phyloP scores from a whole-genome alignment of 1,140 invertebrate species.

The Atta texana region DNA sequence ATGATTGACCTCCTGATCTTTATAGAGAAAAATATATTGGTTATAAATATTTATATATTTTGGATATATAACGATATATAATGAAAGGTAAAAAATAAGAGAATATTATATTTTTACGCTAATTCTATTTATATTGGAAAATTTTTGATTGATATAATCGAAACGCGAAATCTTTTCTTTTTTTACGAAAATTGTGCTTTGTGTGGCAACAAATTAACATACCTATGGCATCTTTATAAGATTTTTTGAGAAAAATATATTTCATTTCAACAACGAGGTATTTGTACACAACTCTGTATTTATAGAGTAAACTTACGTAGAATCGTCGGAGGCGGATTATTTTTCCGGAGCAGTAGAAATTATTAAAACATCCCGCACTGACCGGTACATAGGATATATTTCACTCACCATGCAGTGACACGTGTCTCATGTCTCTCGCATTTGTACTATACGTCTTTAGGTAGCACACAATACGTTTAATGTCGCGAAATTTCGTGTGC shows the following conservation, averaged over 20 bases:
- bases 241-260: conserved; percentile 26
- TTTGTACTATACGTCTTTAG: conserved; percentile 36
- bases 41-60: not conserved
- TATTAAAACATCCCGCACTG: conserved; percentile 51
- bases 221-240: not conserved
- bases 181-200: not conserved
- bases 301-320: conserved; percentile 44
- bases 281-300: not conserved
- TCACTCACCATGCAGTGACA: conserved; percentile 12
- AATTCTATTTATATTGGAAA: not conserved
- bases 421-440: conserved; percentile 40
- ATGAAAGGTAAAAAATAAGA: not conserved
- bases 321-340: conserved; percentile 39
- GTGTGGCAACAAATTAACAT: not conserved
- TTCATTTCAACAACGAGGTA: not conserved
- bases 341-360: conserved; percentile 42
- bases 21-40: not conserved
- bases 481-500: not conserved
- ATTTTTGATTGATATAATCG: not conserved
- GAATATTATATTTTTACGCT: not conserved
- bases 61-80: not conserved
- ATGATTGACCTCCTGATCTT: not conserved
- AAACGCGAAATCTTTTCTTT: not conserved
- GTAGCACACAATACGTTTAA: conserved; percentile 20
- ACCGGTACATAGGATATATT: not conserved